Percentiles rank a stretch among this genome's conserved stretches.
Evolutionary conservation across 2,113 vertebrate species (phyloP).

Genomic region (Solea senegalensis): DNA sequence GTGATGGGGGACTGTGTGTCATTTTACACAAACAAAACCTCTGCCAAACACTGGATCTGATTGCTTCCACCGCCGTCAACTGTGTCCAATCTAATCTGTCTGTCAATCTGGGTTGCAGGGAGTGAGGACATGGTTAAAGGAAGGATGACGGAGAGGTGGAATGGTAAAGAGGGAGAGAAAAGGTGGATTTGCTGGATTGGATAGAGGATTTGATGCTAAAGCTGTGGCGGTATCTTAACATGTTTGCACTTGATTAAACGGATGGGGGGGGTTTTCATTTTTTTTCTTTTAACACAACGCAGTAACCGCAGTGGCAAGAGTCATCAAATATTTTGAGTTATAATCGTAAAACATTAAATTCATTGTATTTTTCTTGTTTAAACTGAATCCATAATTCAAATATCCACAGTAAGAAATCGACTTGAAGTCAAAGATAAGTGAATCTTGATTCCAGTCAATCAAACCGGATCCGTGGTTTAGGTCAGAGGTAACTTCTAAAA

Average conservation of each 20-base stretch:
- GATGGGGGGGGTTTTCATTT: not conserved
- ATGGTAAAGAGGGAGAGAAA: slow-evolving; percentile 47
- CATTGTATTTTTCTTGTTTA: no score
- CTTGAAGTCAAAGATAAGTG: no score
- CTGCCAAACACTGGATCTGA: slow-evolving; percentile 81
- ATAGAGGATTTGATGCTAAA: slow-evolving; percentile 46
- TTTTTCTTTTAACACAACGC: not conserved
- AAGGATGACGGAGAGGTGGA: slow-evolving; percentile 67
- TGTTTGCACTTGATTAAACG: slow-evolving; percentile 17
- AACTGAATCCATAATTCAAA: no score
- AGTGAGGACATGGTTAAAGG: slow-evolving; percentile 67
- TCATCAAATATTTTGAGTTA: no score
- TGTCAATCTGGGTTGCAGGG: slow-evolving; percentile 77
- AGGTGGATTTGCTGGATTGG: slow-evolving; percentile 50
- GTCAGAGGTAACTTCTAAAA: no score
- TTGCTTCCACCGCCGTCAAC: slow-evolving; percentile 80
- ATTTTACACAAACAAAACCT: slow-evolving; percentile 84
- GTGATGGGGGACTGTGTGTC: slow-evolving; percentile 66
- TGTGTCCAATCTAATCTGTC: slow-evolving; percentile 85
- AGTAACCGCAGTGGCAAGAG: no score
- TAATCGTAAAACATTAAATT: no score
- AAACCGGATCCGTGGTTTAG: no score
- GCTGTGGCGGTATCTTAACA: slow-evolving; percentile 34
- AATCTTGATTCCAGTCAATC: no score
- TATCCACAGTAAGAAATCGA: no score